Base-by-base conservation (phyloP, 2,888 invertebrate species). In the Allophyes oxyacanthae region DNA sequence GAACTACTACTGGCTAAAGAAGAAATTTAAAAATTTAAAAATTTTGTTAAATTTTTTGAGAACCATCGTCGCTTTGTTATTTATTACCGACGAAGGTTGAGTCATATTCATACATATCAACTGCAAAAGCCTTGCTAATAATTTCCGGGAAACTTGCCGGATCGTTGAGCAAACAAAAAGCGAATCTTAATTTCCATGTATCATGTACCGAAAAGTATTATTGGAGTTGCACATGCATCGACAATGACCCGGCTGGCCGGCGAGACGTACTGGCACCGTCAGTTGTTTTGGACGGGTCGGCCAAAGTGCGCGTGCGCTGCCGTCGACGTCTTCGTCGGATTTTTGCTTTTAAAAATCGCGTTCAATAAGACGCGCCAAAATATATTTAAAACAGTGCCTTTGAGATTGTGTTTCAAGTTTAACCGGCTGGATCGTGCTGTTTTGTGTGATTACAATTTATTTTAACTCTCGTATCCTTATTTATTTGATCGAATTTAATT, bases 261-360 rank as follows among this genome's bases (percentile, higher is more conserved):
- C 82, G 87, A 92, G 91, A 91, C 92, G 81, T 60, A 72, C 77
- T 80, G 91, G 89, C 87, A 85, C 86, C 85, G 84, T 80, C 92
- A 92, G 92, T 92, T 89, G 90, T 92, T 92, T 90, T 90, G 90
- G 87, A 85, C 85, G 84, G 75, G 76, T 78, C 84, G 85, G 33
- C 49, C 65, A 56, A 72, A 44, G 83, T 82, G 88, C 88, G 88
- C 92, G 87, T 82, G 86, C 90, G 86, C 85, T 55, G 42, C 45
- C 55, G 45, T 57, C 61, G 34, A 41, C 59, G 58, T 64, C 58
- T 65, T 64, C 34, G 64, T 54, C 50, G 40, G 60, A 72, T 68
- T 76, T 68, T 64, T 26, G 49, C 49, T 42, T 64, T 45, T 51
- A 64, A 74, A 74, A 70, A 71, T 64, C 71, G 68, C 72, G 56